These are phyloP conservation scores for Aplocera efformata DNA, from an alignment of 2,888 invertebrate genomes.

Conservation along the genomic window DNA sequence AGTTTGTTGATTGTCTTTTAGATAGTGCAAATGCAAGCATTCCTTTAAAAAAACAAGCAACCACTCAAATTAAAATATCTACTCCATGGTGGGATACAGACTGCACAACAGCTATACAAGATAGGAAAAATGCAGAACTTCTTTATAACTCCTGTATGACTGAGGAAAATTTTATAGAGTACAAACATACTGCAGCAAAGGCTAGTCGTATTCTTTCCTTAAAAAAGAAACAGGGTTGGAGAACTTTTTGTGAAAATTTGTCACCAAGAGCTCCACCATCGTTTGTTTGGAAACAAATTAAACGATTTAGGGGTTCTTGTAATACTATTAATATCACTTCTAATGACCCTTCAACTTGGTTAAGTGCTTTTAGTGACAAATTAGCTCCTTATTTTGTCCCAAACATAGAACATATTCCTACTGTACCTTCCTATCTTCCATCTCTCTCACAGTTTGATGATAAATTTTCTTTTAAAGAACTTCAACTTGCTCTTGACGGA, in stretches of 20 bases:
- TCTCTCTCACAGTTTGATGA: neutral
- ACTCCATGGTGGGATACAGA: conserved; percentile 17
- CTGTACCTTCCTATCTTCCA: neutral
- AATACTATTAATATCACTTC: neutral
- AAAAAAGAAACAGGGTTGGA: conserved; percentile 16
- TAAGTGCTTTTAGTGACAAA: conserved; percentile 5
- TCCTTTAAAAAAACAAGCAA: conserved; percentile 9
- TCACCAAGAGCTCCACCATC: conserved; percentile 12
- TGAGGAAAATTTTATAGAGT: conserved; percentile 3
- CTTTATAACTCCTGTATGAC: no score
- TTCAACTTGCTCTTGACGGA: conserved; percentile 5
- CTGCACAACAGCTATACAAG: conserved; percentile 1
- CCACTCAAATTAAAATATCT: neutral
- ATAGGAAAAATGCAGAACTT: conserved; percentile 4
- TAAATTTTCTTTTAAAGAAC: conserved; percentile 7
- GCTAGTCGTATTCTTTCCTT: neutral
- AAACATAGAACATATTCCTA: neutral
- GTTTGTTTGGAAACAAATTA: conserved; percentile 15
- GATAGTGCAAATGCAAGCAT: neutral
- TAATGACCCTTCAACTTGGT: conserved; percentile 7
- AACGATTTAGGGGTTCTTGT: conserved; percentile 7
- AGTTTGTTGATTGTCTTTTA: neutral
- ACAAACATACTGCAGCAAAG: conserved; percentile 5
- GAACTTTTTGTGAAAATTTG: conserved; percentile 10
- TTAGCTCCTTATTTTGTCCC: conserved; percentile 7